phyloP scores from a whole-genome alignment of 2,113 vertebrate species.

The Corythoichthys intestinalis region DNA sequence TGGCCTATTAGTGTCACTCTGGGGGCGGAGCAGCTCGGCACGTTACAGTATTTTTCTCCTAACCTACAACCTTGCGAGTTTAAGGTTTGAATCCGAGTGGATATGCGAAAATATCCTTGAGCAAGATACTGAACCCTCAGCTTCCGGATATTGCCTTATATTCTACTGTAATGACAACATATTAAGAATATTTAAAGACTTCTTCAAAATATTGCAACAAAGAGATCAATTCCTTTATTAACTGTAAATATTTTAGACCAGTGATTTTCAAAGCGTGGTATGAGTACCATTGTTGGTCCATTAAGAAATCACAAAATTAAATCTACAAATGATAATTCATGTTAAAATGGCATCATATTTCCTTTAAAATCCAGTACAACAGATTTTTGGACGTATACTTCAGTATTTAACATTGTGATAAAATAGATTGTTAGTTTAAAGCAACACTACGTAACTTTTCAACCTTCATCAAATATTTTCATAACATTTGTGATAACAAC shows the following conservation, averaged over 20 bases:
- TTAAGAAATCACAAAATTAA: too few relatives aligned
- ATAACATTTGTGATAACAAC: too few relatives aligned
- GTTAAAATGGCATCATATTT: too few relatives aligned
- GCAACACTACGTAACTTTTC: too few relatives aligned
- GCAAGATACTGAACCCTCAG: neutral
- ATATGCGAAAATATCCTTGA: neutral
- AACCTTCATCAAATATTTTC: too few relatives aligned
- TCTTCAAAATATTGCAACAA: neutral
- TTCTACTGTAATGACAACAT: neutral
- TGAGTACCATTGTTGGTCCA: too few relatives aligned
- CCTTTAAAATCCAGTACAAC: too few relatives aligned
- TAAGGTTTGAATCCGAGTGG: neutral
- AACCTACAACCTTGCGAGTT: neutral
- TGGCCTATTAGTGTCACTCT: neutral
- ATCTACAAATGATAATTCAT: too few relatives aligned
- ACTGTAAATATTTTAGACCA: neutral
- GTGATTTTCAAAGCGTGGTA: too few relatives aligned
- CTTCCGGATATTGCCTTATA: neutral
- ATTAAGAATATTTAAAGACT: neutral
- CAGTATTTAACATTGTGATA: too few relatives aligned
- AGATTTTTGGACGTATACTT: too few relatives aligned
- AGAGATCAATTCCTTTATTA: neutral
- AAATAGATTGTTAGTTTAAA: too few relatives aligned
- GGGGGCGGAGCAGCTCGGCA: neutral
- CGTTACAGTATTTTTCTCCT: neutral